Evolutionary conservation across 2,113 vertebrate genomes (phyloP).

Genomic region (Okapia johnstoni): DNA sequence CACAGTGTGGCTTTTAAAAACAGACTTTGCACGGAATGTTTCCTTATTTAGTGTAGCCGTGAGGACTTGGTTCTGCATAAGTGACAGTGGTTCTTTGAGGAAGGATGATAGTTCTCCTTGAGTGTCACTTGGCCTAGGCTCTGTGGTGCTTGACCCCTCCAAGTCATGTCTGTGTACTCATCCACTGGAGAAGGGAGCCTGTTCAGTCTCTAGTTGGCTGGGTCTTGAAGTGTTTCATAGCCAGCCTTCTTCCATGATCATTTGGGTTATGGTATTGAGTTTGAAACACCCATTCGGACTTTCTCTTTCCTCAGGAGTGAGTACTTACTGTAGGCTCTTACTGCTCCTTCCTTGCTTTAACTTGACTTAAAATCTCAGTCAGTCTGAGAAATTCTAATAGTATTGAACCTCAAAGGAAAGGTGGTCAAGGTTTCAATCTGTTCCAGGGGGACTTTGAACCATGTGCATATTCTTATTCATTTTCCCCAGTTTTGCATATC

Average conservation of each 20-base stretch:
- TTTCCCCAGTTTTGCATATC: background rate
- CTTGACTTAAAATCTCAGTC: background rate
- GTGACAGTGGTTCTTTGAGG: background rate
- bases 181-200: background rate
- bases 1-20: constrained; percentile 24
- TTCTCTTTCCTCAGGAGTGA: background rate
- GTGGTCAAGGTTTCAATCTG: background rate
- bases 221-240: constrained; percentile 5
- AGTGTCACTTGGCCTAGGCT: background rate
- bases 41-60: background rate
- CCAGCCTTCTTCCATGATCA: background rate
- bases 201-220: background rate
- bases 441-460: background rate
- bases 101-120: background rate
- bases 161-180: background rate
- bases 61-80: background rate
- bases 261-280: background rate
- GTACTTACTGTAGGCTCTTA: background rate
- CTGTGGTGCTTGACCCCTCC: background rate
- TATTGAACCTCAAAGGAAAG: background rate
- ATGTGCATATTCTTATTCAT: background rate
- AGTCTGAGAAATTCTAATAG: background rate
- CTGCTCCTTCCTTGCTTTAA: background rate
- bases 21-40: background rate
- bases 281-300: background rate